phyloP scores from a whole-genome alignment of 2,113 vertebrate genomes.

The Siniperca knerii region DNA sequence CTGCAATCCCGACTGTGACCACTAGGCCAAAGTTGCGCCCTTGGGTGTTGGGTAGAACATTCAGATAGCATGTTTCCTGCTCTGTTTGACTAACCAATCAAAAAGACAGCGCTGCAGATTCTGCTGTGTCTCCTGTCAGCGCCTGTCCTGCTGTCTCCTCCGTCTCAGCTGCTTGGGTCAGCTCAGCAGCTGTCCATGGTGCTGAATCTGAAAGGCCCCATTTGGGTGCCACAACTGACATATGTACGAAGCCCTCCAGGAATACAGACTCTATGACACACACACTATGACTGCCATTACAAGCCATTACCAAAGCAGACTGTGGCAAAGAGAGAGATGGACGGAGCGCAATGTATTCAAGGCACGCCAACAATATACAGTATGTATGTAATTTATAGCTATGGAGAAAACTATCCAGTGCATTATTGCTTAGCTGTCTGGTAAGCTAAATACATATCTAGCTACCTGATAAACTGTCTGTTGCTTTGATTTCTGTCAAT shows the following conservation, averaged over 20 bases:
- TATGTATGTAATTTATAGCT: too few relatives aligned
- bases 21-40: not conserved
- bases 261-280: too few relatives aligned
- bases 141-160: conserved; percentile 10
- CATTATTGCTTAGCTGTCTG: too few relatives aligned
- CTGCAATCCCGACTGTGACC: not conserved
- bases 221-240: not conserved
- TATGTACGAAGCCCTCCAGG: not conserved
- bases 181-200: conserved; percentile 35
- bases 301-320: too few relatives aligned
- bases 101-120: not conserved
- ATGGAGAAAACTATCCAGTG: too few relatives aligned
- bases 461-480: too few relatives aligned
- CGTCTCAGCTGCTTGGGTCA: not conserved
- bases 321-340: too few relatives aligned
- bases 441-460: too few relatives aligned
- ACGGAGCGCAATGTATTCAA: too few relatives aligned
- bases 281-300: too few relatives aligned
- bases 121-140: not conserved
- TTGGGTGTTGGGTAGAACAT: not conserved
- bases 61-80: not conserved
- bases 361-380: too few relatives aligned
- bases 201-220: conserved; percentile 27
- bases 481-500: too few relatives aligned
- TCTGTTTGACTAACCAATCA: not conserved